Evolutionary conservation across 1,140 invertebrate species (phyloP), one percentile per base, ranked within the genome.

Genomic region (Danaus melanippus): DNA sequence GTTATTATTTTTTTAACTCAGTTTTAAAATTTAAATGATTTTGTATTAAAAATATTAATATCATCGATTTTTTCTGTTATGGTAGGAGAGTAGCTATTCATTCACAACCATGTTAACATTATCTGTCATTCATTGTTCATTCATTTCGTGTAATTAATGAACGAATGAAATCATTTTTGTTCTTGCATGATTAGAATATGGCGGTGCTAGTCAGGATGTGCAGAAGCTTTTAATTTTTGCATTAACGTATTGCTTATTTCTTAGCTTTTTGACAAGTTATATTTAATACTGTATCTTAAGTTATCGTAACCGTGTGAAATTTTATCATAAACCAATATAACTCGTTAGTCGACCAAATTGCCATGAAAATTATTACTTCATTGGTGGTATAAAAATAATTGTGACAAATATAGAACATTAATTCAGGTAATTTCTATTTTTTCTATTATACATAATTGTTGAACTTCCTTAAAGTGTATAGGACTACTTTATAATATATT

Each of bases 311-410:
- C 51, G 54, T 54, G 55, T 62, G 64, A 43, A 58, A 56, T 56
- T 60, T 68, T 58, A 60, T 45, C 58, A 44, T 48, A 62, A 46
- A 49, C 53, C 58, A 53, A 50, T 47, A 56, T 59, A 55, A 66
- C 62, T 15, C 15, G 15, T 15, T 15, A 15, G 15, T 67, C 51
- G 58, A 71, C 62, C 52, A 64, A 66, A 67, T 81, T 86, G 83
- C 79, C 76, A 86, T 86, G 83, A 86, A 79, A 83, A 80, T 78
- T 74, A 74, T 81, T 79, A 86, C 77, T 84, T 86, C 79, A 76
- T 76, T 83, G 75, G 71, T 77, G 81, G 83, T 86, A 74, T 86
- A 86, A 86, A 86, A 86, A 86, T 86, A 86, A 84, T 86, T 84
- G 78, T 86, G 83, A 84, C 74, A 82, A 86, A 78, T 84, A 86